Evolutionary conservation across 53 echinoderm and acorn worm species (phyloP).

Genomic region (Holothuria leucospilota): DNA sequence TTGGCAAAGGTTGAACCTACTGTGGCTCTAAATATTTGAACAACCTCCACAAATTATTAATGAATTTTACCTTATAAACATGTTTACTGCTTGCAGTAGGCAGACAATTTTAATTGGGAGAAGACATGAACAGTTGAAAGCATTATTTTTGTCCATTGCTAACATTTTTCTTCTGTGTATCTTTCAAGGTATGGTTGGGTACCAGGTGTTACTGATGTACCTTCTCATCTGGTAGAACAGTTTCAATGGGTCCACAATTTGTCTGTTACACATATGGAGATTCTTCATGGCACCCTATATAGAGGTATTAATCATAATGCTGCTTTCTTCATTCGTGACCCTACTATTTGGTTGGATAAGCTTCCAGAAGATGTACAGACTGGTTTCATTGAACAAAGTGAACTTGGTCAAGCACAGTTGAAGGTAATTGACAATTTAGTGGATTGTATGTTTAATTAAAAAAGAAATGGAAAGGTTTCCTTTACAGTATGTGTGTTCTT

Average conservation of each 20-base stretch:
- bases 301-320: slow-evolving; percentile 78
- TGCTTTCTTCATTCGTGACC: slow-evolving; percentile 75
- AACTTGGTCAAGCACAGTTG: slow-evolving; percentile 71
- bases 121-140: too few species aligned
- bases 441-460: too few species aligned
- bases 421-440: slow-evolving; percentile 53
- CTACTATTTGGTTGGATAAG: slow-evolving; percentile 58
- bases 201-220: slow-evolving; percentile 74
- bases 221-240: slow-evolving; percentile 73
- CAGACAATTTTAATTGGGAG: too few species aligned
- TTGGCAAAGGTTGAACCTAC: too few species aligned
- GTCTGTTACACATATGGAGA: slow-evolving; percentile 97
- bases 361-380: slow-evolving; percentile 56
- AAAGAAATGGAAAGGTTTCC: too few species aligned
- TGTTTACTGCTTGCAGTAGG: too few species aligned
- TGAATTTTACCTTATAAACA: too few species aligned
- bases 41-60: too few species aligned
- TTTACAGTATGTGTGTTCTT: too few species aligned
- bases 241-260: slow-evolving; percentile 82
- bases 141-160: too few species aligned
- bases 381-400: slow-evolving; percentile 73
- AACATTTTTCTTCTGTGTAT: background rate
- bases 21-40: too few species aligned
- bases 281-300: slow-evolving; percentile 74
- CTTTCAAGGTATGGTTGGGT: slow-evolving; percentile 92